Percentiles rank a stretch among this genome's conserved stretches.
Conservation (phyloP, 2,113 vertebrate genomes). For the Zosterops borbonicus region DNA sequence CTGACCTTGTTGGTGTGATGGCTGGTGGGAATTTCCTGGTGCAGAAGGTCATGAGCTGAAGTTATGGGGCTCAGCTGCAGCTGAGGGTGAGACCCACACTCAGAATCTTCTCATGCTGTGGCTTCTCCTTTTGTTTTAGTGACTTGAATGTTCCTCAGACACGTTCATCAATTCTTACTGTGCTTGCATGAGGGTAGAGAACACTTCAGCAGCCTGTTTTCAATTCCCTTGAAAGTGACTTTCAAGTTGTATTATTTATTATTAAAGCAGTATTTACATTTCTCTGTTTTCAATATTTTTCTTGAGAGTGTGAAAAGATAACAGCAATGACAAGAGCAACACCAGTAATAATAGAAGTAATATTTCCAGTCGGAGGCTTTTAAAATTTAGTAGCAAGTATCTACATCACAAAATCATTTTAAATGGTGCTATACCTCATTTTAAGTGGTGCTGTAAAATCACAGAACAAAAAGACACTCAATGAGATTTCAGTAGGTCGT, state of each 20-base stretch:
- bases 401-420: background rate
- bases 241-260: background rate
- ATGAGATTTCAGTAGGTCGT: background rate
- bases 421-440: background rate
- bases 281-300: slow-evolving; percentile 15
- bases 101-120: background rate
- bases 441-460: background rate
- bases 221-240: background rate
- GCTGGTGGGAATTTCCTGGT: background rate
- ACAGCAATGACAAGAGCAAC: background rate
- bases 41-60: background rate
- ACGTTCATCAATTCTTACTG: background rate
- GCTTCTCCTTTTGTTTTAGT: background rate
- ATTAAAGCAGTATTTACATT: background rate
- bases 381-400: background rate
- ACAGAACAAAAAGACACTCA: background rate
- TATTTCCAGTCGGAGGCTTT: background rate
- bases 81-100: background rate
- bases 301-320: background rate
- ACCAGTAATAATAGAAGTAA: background rate
- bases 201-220: background rate
- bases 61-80: background rate
- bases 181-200: background rate
- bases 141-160: background rate
- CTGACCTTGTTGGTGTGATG: background rate